Base-by-base conservation (phyloP, 92 coral and sea anemone genomes). In the Porites evermanni region DNA sequence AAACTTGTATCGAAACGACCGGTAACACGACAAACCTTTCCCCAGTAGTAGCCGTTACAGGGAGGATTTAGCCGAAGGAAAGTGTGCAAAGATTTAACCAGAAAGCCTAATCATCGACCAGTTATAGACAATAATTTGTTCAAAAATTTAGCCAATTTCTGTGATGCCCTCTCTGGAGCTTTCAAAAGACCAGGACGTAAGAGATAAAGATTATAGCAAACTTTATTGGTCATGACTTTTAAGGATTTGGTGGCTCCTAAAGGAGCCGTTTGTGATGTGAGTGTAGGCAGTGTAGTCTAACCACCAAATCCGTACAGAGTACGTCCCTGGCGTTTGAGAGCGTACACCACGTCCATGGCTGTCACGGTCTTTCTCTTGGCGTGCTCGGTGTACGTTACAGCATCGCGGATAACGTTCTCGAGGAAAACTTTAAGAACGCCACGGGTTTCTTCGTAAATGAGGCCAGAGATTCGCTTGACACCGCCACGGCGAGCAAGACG, bases 401-500 rank as follows among this genome's bases (percentile, higher is more conserved):
- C 96, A 95, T 95, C 98, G 67, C 98, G 96, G 96, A 95, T 93
- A 58, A 95, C 96, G 81, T 95, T 95, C 91, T 95, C 98, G 19
- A 95, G 96, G 90, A 94, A 94, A 84, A 94, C 98, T 81, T 94
- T 94, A 93, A 94, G 98, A 68, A 94, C 98, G 58, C 98, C 98
- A 66, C 98, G 98, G 82, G 98, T 94, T 84, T 94, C 94, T 78
- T 91, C 94, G 84, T 91, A 91, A 84, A 91, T 91, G 78, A 91
- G 88, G 19, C 96, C 96, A 56, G 96, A 93, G 88, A 93, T 93
- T 72, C 96, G 92, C 94, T 93, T 93, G 94, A 93, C 96, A 88
- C 96, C 96, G 81, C 97, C 97, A 86, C 97, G 97, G 90, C 97
- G 97, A 77, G 97, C 97, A 86, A 94, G 97, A 86, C 97, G 97